These are phyloP conservation scores for Thecophora atra DNA, from an alignment of 2,888 invertebrate genomes.

Conservation along the genomic window DNA sequence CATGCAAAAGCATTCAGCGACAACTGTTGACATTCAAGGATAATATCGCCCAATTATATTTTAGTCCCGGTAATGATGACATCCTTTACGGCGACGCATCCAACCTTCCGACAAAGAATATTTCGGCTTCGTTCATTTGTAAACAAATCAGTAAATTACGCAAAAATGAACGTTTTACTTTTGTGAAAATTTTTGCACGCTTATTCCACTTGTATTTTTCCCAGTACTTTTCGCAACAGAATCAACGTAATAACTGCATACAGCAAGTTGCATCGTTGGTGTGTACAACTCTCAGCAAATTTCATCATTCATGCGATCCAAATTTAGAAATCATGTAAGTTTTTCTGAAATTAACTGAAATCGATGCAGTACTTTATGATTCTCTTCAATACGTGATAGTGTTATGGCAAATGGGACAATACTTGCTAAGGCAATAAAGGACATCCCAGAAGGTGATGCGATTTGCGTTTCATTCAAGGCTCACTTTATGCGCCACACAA, in stretches of 20 bases:
- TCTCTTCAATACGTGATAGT: conserved; percentile 35
- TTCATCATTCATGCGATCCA: conserved; percentile 45
- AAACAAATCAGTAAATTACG: conserved; percentile 39
- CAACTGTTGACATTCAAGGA: conserved; percentile 44
- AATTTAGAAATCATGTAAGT: conserved; percentile 49
- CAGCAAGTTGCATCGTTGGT: conserved; percentile 41
- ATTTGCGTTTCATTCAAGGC: conserved; percentile 46
- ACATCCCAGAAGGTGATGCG: conserved; percentile 45
- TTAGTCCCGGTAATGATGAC: conserved; percentile 34
- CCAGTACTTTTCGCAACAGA: conserved; percentile 41
- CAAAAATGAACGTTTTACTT: conserved; percentile 38
- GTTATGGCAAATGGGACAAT: conserved; percentile 45
- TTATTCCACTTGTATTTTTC: conserved; percentile 42
- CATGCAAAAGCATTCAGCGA: conserved; percentile 40
- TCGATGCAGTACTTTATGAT: not conserved
- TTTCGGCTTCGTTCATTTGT: conserved; percentile 33
- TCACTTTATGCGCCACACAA: conserved; percentile 35
- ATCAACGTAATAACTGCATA: conserved; percentile 27
- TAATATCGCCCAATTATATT: conserved; percentile 41
- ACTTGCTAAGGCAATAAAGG: conserved; percentile 43
- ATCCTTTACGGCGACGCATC: conserved; percentile 37
- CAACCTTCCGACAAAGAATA: conserved; percentile 27
- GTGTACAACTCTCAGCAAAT: conserved; percentile 44
- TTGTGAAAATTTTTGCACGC: conserved; percentile 43
- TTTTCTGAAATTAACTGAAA: not conserved